phyloP scores from a whole-genome alignment of 2,113 vertebrate genomes.

The Noctilio leporinus region DNA sequence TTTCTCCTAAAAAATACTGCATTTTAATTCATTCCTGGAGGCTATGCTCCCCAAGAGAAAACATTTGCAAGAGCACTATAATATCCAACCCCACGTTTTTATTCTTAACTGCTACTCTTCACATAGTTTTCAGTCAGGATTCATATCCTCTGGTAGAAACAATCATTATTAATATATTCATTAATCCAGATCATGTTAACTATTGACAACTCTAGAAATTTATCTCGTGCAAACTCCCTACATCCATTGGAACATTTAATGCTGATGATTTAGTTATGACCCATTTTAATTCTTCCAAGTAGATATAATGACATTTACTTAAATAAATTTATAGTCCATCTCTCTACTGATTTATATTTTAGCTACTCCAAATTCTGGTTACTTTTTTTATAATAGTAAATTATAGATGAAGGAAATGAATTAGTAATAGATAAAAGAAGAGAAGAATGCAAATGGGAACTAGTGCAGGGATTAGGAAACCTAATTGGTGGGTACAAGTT shows the following conservation, averaged over 20 bases:
- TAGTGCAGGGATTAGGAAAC: too few relatives aligned
- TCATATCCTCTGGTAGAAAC: neutral
- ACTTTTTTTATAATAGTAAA: neutral
- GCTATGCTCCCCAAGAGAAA: slow-evolving; percentile 5
- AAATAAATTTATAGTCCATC: neutral
- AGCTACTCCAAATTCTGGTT: neutral
- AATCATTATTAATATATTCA: neutral
- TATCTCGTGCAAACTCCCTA: neutral
- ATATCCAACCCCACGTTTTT: neutral
- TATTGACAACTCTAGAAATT: neutral
- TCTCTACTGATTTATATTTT: neutral
- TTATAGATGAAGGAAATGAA: neutral
- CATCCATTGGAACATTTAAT: neutral
- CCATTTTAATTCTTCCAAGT: neutral
- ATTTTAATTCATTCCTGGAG: slow-evolving; percentile 41
- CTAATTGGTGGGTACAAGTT: too few relatives aligned
- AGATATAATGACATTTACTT: neutral
- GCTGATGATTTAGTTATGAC: neutral
- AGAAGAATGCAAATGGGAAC: too few relatives aligned
- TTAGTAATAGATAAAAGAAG: neutral
- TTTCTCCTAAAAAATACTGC: slow-evolving; percentile 6
- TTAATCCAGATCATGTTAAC: neutral
- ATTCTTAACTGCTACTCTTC: neutral
- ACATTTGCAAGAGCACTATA: neutral
- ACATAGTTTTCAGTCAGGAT: neutral